These are phyloP conservation scores for Machimus atricapillus DNA, from an alignment of 2,888 invertebrate genomes.

Conservation along the genomic window DNA sequence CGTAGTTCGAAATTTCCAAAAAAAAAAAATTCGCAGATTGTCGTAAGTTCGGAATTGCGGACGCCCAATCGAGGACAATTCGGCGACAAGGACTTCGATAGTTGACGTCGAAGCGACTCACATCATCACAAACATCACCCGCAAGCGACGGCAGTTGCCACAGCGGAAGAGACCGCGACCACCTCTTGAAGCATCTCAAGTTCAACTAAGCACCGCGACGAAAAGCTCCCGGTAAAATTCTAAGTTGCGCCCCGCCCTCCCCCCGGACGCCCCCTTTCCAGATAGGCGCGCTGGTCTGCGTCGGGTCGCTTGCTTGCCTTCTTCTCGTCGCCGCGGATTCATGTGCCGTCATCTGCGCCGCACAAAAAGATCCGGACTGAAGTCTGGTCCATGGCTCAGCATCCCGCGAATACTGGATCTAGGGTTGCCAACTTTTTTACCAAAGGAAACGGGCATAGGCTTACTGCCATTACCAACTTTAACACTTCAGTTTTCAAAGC, in stretches of 20 bases:
- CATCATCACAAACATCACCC: slow-evolving; percentile 24
- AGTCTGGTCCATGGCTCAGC: not conserved
- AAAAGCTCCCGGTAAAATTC: slow-evolving; percentile 24
- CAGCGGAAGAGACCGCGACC: slow-evolving; percentile 16
- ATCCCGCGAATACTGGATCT: not conserved
- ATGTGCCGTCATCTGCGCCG: not conserved
- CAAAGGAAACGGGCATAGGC: not conserved
- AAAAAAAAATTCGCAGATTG: not conserved
- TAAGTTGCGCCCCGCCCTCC: not conserved
- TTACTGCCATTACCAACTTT: no score
- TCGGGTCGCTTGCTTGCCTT: not conserved
- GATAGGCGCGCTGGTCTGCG: not conserved
- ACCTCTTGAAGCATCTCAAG: slow-evolving; percentile 29
- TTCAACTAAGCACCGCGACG: slow-evolving; percentile 11
- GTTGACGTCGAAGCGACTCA: not conserved
- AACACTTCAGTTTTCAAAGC: not conserved
- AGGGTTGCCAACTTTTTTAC: not conserved
- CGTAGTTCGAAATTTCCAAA: not conserved
- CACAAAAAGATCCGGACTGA: not conserved
- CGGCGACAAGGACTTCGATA: not conserved
- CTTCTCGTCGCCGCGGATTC: not conserved
- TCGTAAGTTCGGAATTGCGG: not conserved
- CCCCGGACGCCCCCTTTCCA: not conserved
- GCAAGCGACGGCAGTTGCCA: not conserved
- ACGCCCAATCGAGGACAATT: not conserved